Evolutionary conservation across 2,113 vertebrate species (phyloP).

Genomic region (Gobiocypris rarus): DNA sequence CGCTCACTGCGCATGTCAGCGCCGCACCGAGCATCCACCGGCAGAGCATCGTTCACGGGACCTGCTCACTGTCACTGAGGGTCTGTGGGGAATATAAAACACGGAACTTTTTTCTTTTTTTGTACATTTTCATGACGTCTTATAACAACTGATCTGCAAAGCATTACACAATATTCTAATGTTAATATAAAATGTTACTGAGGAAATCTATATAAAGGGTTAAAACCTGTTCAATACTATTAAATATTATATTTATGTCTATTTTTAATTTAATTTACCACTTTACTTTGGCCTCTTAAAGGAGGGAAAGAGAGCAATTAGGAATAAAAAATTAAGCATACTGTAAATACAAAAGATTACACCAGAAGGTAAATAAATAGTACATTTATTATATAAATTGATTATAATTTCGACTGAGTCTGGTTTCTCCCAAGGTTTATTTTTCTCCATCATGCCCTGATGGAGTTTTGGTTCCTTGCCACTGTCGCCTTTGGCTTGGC

Average conservation of each 20-base stretch:
- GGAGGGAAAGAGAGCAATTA: neutral
- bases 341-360: neutral
- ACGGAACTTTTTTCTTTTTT: neutral
- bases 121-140: neutral
- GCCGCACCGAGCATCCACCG: conserved; percentile 8
- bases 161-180: neutral
- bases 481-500: no score
- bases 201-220: no score
- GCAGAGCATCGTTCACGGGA: neutral
- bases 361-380: no score
- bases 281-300: neutral
- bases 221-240: no score
- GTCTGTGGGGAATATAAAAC: neutral
- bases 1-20: conserved; percentile 10
- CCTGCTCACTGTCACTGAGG: neutral
- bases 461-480: no score
- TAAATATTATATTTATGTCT: no score
- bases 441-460: no score
- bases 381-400: no score
- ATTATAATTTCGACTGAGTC: no score
- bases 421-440: no score
- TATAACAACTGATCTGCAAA: neutral
- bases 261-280: neutral
- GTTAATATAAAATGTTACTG: no score
- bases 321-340: neutral